Conservation (phyloP, 2,888 invertebrate genomes). For the Drosophila anomelani region DNA sequence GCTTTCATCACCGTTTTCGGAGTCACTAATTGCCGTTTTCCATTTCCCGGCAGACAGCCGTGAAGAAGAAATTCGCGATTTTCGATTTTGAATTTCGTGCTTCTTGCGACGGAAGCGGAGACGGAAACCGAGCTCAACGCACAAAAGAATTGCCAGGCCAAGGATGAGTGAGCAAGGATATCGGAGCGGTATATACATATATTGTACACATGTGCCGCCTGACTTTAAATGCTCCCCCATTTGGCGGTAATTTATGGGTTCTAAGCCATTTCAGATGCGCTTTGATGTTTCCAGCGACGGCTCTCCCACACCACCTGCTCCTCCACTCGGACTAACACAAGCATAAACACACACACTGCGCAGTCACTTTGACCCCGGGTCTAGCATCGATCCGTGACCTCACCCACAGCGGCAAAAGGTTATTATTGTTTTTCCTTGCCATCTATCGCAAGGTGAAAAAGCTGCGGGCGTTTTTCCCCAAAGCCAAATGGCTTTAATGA, state of each 20-base stretch:
- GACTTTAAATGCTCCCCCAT: slow-evolving; percentile 25
- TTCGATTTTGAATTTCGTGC: not conserved
- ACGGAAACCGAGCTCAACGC: not conserved
- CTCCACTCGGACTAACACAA: not conserved
- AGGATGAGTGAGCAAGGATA: slow-evolving; percentile 6
- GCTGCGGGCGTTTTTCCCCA: slow-evolving; percentile 13
- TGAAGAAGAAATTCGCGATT: slow-evolving; percentile 1
- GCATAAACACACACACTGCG: slow-evolving; percentile 13
- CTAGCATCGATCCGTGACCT: slow-evolving; percentile 29
- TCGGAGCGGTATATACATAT: not conserved
- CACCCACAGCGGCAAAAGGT: not conserved
- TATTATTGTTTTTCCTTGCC: slow-evolving; percentile 6
- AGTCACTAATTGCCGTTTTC: slow-evolving; percentile 19
- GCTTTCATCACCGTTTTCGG: not conserved
- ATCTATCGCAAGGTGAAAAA: slow-evolving; percentile 2
- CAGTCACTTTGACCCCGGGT: slow-evolving; percentile 29
- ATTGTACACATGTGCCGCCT: not conserved
- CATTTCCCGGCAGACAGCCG: slow-evolving; percentile 19
- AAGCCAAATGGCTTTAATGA: slow-evolving; percentile 20
- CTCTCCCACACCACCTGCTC: slow-evolving; percentile 1
- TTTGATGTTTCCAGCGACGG: slow-evolving; percentile 31
- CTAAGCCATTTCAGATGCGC: slow-evolving; percentile 16
- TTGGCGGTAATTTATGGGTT: slow-evolving; percentile 35
- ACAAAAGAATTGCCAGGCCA: slow-evolving; percentile 2
- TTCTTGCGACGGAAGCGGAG: slow-evolving; percentile 3